These are phyloP conservation scores for Wasmannia auropunctata DNA, from an alignment of 1,140 invertebrate genomes.

Conservation along the genomic window DNA sequence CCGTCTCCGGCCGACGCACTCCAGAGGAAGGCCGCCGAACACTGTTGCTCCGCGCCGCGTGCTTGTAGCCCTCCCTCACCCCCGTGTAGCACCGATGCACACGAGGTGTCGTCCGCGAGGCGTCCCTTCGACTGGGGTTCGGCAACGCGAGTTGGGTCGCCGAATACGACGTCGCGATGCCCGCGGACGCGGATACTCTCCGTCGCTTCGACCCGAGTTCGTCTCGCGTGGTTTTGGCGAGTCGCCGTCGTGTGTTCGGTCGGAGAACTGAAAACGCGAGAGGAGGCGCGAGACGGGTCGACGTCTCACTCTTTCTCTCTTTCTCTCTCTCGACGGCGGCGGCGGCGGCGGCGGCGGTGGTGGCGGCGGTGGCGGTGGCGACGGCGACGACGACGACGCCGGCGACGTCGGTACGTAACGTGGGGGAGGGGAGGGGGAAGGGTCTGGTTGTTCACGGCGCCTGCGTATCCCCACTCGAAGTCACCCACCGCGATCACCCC, in stretches of 20 bases:
- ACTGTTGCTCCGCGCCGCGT: slow-evolving; percentile 73
- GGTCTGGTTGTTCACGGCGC: slow-evolving; percentile 31
- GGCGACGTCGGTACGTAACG: slow-evolving; percentile 63
- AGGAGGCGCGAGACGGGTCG: slow-evolving; percentile 67
- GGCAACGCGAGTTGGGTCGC: background rate
- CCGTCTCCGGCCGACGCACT: slow-evolving; percentile 18
- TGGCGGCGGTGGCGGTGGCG: slow-evolving; percentile 24
- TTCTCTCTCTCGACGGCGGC: slow-evolving; percentile 49
- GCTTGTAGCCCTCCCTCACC: slow-evolving; percentile 32
- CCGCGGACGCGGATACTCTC: background rate
- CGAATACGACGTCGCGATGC: slow-evolving; percentile 16
- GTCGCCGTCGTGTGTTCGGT: slow-evolving; percentile 70
- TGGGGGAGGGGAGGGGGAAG: slow-evolving; percentile 28
- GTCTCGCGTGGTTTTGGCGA: slow-evolving; percentile 59
- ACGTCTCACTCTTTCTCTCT: slow-evolving; percentile 62
- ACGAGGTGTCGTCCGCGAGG: background rate
- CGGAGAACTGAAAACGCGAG: slow-evolving; percentile 72
- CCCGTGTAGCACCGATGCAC: background rate
- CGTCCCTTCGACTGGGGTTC: background rate
- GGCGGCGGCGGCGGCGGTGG: background rate
- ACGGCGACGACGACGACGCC: slow-evolving; percentile 65
- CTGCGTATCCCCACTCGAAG: slow-evolving; percentile 63
- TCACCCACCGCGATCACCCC: slow-evolving; percentile 47
- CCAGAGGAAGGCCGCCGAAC: slow-evolving; percentile 46
- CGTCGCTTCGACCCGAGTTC: slow-evolving; percentile 31